Base-by-base conservation (phyloP, 2,888 invertebrate species). In the Coleophora deauratella region DNA sequence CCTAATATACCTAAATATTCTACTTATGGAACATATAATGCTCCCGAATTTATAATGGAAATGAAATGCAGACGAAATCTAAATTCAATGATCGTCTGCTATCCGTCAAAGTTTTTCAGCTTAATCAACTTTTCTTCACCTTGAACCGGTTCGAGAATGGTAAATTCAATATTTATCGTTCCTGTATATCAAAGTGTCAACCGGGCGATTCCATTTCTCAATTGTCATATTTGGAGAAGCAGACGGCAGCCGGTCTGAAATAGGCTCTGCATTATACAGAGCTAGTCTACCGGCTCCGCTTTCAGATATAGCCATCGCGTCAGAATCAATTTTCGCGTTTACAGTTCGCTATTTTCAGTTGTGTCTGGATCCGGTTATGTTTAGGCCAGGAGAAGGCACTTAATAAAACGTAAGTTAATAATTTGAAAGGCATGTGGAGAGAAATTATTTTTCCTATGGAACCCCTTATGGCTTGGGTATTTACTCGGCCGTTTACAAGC, bases 261-360 rank as follows among this genome's bases (percentile, higher is more conserved):
- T 77, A 71, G 66, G 62, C 60, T 66, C 53, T 75, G 72, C 68
- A 74, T 75, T 71, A 72, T 67, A 68, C 57, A 76, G 52, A 54
- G 67, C 63, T 63, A 62, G 65, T 35, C 34, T 61, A 60, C 61
- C 51, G 57, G 61, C 62, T 55, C 55, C 60, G 62, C 46, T 47
- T 55, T 59, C 63, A 50, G 62, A 67, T 74, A 75, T 71, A 75
- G 69, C 66, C 62, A 21, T 56, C 60, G 62, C 73, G 76, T 80
- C 79, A 75, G 73, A 80, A 79, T 76, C 76, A 80, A 78, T 80
- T 77, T 78, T 66, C 73, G 70, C 72, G 62, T 75, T 77, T 72
- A 73, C 68, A 72, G 71, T 59, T 70, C 56, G 71, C 80, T 81
- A 79, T 81, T 81, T 77, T 68, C 66, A 69, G 68, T 69, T 64